Base-by-base conservation (phyloP, 2,113 vertebrate genomes). In the Psittacus erithacus region DNA sequence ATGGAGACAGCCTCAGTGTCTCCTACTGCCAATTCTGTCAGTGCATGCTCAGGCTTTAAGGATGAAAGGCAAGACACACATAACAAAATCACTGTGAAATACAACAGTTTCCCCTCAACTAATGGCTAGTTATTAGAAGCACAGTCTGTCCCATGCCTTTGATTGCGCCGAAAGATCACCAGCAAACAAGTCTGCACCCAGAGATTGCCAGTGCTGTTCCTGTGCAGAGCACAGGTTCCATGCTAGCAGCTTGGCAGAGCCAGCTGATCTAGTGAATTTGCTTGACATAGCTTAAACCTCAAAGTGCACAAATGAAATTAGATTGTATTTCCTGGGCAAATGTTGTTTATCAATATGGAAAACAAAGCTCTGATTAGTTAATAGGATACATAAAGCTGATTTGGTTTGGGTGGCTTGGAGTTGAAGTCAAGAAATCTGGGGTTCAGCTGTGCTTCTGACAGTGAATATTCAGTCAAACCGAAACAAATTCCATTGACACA, bases 241-340 rank as follows among this genome's bases (percentile, higher is more conserved):
- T 38, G 23, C 38, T 33, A 82, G 47, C 47, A 73, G 78, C 31
- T 62, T 3, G 9, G 39, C 67, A 82, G 70, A 62, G n/a, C 19
- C 70, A 65, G 31, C 67, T 44, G 41, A 53, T 65, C 8, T 27
- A 69, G 44, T 80, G 71, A 69, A 69, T 88, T 73, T 82, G 11
- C 82, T 87, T 73, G 53, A 76, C 47, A 76, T 57, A 87, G 29
- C 47, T 75, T 93, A 55, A 96, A 78, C 18, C 57, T 76, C 81
- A 41, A 88, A 83, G 43, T 50, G 68, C 52, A 82, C n/a, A 92
- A 76, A 84, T 79, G 7, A 84, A 91, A 91, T 84, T 29, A 78
- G 43, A 63, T 9, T 49, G 10, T 78, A 31, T 92, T 95, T 92
- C 29, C 76, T 75, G 47, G 15, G 17, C 62, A 71, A 91, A 84